These are phyloP conservation scores for Mesoclemmys tuberculata DNA, from an alignment of 2,113 vertebrate species.

Conservation along the genomic window DNA sequence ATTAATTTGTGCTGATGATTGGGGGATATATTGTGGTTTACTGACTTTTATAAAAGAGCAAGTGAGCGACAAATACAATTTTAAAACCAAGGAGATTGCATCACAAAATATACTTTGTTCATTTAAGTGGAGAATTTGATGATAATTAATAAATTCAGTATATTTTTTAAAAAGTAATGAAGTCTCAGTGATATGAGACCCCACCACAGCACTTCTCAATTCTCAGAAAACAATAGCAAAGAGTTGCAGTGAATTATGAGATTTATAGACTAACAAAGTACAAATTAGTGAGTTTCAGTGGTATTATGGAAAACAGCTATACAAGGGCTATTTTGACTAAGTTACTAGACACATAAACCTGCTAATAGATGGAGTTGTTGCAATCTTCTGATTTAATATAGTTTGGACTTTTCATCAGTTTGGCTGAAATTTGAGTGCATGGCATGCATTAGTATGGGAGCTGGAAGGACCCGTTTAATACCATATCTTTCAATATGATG, in stretches of 20 bases:
- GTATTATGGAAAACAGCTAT: background rate
- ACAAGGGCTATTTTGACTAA: fast-evolving
- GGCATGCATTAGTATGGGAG: background rate
- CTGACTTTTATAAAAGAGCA: background rate
- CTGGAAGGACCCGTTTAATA: slow-evolving; percentile 22
- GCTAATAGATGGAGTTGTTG: background rate
- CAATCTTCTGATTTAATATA: background rate
- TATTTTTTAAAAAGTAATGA: background rate
- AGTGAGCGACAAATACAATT: background rate
- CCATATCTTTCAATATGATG: background rate
- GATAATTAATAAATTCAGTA: background rate
- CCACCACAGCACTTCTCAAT: background rate
- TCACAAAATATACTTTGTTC: no score
- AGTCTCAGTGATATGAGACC: background rate
- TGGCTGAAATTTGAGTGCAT: background rate
- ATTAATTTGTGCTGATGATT: background rate
- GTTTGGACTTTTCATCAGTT: background rate
- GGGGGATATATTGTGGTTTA: background rate
- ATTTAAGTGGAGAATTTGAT: background rate
- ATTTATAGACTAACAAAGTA: background rate
- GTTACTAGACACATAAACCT: background rate
- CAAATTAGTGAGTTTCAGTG: background rate
- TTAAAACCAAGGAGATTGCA: background rate
- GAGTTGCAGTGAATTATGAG: background rate
- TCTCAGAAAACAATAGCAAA: background rate